Conservation (phyloP, 2,888 invertebrate genomes). For the Andrena chrysosceles region DNA sequence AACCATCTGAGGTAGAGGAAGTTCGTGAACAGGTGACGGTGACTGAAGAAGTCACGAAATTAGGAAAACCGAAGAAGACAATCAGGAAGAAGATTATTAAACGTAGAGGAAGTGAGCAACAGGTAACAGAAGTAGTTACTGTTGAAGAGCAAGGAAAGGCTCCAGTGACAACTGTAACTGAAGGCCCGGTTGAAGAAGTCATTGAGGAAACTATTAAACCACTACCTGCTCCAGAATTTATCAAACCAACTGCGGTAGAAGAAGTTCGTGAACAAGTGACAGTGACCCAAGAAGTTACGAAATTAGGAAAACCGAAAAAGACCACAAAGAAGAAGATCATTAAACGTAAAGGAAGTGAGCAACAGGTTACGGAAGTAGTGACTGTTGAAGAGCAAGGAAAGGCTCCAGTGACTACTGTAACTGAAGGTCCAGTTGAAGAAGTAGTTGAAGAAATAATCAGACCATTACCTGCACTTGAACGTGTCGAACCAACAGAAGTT, state of each 20-base stretch:
- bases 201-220: conserved; percentile 43
- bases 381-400: conserved; percentile 67
- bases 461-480: conserved; percentile 67
- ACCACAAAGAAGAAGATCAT: not conserved
- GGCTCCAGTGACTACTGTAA: conserved; percentile 81
- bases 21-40: conserved; percentile 66
- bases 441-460: conserved; percentile 59
- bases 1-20: conserved; percentile 57
- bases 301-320: conserved; percentile 55
- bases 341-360: conserved; percentile 68
- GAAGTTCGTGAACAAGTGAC: conserved; percentile 45
- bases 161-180: conserved; percentile 55
- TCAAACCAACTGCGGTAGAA: conserved; percentile 63
- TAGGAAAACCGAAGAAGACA: conserved; percentile 71
- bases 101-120: conserved; percentile 69
- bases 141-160: conserved; percentile 78
- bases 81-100: conserved; percentile 70
- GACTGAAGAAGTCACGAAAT: conserved; percentile 73
- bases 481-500: conserved; percentile 55
- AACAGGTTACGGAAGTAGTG: conserved; percentile 75
- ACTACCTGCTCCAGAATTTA: conserved; percentile 74
- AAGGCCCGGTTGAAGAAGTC: conserved; percentile 77
- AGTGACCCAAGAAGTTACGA: conserved; percentile 47
- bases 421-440: conserved; percentile 82
- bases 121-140: conserved; percentile 69